phyloP scores from a whole-genome alignment of 2,888 invertebrate genomes.

The Dynastes hyllus region DNA sequence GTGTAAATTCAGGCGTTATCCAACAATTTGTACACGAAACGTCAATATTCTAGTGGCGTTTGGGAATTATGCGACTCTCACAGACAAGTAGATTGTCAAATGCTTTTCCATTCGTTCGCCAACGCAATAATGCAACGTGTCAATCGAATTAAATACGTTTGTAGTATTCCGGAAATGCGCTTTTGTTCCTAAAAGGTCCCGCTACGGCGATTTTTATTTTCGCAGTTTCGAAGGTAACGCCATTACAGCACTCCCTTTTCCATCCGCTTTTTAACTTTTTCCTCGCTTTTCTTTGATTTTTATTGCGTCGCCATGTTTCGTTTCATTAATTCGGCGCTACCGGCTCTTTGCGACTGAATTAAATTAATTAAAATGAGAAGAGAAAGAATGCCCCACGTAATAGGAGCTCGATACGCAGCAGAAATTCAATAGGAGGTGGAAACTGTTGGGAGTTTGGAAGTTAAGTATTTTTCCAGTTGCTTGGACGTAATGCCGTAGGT shows the following conservation, averaged over 20 bases:
- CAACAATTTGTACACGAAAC: no score
- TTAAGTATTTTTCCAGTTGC: not conserved
- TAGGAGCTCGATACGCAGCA: not conserved
- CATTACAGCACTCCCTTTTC: not conserved
- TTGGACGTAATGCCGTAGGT: not conserved
- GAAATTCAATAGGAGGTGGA: conserved; percentile 16
- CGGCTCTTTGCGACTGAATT: conserved; percentile 19
- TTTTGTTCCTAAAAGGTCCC: not conserved
- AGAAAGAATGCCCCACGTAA: not conserved
- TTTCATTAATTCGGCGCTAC: conserved; percentile 21
- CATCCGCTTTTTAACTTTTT: not conserved
- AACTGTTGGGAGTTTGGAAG: not conserved
- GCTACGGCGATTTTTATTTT: conserved; percentile 4
- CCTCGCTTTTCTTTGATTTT: conserved; percentile 15
- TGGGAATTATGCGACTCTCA: not conserved
- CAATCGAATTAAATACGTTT: conserved; percentile 24
- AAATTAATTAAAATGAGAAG: conserved; percentile 35
- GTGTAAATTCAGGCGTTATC: no score
- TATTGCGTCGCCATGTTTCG: conserved; percentile 21
- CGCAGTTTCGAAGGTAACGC: not conserved
- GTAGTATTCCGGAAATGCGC: not conserved
- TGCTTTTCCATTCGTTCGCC: not conserved
- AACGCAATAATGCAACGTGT: conserved; percentile 6
- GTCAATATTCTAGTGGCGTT: not conserved
- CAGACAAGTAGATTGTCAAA: not conserved